Evolutionary conservation across 2,797 vertebrate genomes (phyloP).

Genomic region (Brotula barbata): DNA sequence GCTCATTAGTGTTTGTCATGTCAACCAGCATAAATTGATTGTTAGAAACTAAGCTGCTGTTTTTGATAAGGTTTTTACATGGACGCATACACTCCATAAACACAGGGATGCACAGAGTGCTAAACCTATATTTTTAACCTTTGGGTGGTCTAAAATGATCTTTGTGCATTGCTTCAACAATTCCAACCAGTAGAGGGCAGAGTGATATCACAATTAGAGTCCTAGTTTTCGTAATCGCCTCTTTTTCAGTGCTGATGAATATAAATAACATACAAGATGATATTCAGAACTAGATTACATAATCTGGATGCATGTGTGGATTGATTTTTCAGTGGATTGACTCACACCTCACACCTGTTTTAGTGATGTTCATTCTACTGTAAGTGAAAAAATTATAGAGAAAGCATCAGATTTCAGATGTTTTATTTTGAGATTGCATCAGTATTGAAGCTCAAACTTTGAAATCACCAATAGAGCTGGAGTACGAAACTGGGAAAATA

Average conservation of each 20-base stretch:
- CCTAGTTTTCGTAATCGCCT: neutral
- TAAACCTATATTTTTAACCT: neutral
- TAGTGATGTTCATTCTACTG: too few relatives aligned
- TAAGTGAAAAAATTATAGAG: neutral
- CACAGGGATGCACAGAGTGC: neutral
- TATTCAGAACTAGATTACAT: neutral
- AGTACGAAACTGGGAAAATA: too few relatives aligned
- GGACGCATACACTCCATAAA: neutral
- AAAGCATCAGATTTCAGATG: neutral
- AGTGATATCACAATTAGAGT: slow-evolving; percentile 36
- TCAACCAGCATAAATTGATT: neutral
- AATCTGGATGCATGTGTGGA: neutral
- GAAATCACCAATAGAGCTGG: neutral
- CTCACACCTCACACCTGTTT: too few relatives aligned
- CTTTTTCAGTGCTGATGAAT: neutral
- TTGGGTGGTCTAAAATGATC: neutral
- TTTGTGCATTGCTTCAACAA: slow-evolving; percentile 5
- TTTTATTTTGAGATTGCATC: neutral
- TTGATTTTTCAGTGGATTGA: too few relatives aligned
- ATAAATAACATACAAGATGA: neutral
- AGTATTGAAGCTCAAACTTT: neutral
- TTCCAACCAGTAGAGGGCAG: slow-evolving; percentile 60
- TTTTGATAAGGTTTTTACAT: too few relatives aligned
- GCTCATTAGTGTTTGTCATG: slow-evolving; percentile 25
- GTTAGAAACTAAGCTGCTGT: neutral